These are phyloP conservation scores for Holcopasites calliopsidis DNA, from an alignment of 1,140 invertebrate genomes.

Conservation along the genomic window DNA sequence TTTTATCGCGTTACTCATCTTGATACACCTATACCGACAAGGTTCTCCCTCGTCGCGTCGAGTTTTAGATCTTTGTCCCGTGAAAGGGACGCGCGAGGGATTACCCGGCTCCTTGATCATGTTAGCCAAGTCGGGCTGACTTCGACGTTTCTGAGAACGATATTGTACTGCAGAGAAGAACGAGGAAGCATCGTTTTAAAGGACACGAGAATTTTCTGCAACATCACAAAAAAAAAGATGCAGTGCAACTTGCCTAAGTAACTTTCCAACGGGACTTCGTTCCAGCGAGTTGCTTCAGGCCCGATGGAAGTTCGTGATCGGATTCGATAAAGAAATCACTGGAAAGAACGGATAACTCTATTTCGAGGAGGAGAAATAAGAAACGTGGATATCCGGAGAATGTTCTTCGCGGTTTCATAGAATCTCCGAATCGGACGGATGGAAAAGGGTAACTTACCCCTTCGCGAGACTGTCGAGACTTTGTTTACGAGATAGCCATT, in stretches of 20 bases:
- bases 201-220: background rate
- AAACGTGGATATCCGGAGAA: background rate
- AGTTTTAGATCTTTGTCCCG: slow-evolving; percentile 43
- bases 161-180: background rate
- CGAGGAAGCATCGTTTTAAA: background rate
- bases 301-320: slow-evolving; percentile 15
- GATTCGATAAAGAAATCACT: slow-evolving; percentile 18
- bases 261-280: background rate
- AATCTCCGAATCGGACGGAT: slow-evolving; percentile 7
- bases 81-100: slow-evolving; percentile 26
- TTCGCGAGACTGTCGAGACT: slow-evolving; percentile 41
- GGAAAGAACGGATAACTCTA: slow-evolving; percentile 2
- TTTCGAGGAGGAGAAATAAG: background rate
- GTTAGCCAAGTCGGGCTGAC: background rate
- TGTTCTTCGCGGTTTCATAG: background rate
- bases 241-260: background rate
- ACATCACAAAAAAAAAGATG: slow-evolving; percentile 4
- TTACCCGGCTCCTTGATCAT: background rate
- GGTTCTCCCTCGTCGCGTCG: background rate
- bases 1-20: slow-evolving; percentile 54
- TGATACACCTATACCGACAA: slow-evolving; percentile 11
- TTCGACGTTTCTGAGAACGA: background rate
- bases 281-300: background rate
- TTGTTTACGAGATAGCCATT: slow-evolving; percentile 52
- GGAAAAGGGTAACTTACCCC: too few relatives aligned